Base-by-base conservation (phyloP, 2,113 vertebrate genomes). In the Leptobrachium ailaonicum region DNA sequence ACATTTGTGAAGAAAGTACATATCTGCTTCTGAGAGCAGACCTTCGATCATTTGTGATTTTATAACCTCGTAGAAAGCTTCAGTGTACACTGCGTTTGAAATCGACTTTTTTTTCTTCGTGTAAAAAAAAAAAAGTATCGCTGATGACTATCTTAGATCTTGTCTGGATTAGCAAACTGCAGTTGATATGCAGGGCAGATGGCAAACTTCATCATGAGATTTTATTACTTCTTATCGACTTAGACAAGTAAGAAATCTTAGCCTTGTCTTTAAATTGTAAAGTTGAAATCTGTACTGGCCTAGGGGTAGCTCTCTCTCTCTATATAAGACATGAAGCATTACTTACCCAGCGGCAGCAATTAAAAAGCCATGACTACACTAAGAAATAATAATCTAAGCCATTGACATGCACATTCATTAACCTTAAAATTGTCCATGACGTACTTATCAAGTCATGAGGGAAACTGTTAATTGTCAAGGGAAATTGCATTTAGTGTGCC, bases 151-250 rank as follows among this genome's bases (percentile, higher is more conserved):
- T 60, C 77, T 79, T 44, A 71, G 77, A 73, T 79, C 77, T 79
- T 56, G 60, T 66, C 70, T 66, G 62, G 77, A 79, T 79, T 79
- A 79, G 41, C 70, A 79, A 73, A 73, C 70, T 79, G 70, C 62
- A 79, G 70, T 56, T 73, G 77, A 79, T 79, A 73, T 43, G 62
- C 70, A 67, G 77, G 60, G 70, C 70, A 79, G 70, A 79, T 73
- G 77, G 77, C 70, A 79, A 79, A 79, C 77, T 79, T 73, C 41
- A 79, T 79, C 69, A 79, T 44, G 50, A 72, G 45, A 43, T 66
- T 79, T 72, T 73, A 79, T 66, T 73, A 79, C 60, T 73, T 66
- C 72, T 56, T 73, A 79, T 73, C 71, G 70, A 79, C 77, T 72
- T 56, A 79, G 60, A 73, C 77, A 73, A 66, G 60, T 79, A 73